Base-by-base conservation (phyloP, 1,140 invertebrate species). In the Aphis craccivora region DNA sequence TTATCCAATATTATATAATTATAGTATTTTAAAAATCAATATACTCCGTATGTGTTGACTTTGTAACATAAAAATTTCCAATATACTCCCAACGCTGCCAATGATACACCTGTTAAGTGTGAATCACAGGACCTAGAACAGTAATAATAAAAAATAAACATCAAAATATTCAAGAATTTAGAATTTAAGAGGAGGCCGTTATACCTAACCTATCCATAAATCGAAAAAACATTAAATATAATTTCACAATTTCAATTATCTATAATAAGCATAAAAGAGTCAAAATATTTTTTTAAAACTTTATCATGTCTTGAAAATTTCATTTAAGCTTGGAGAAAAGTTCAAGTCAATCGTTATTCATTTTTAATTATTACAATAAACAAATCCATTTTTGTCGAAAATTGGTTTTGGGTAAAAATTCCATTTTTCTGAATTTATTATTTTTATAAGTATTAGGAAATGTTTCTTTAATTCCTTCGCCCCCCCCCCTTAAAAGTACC, bases 1-100 rank as follows among this genome's bases (percentile, higher is more conserved):
- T 40, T 86, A 84, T 93, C 67, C 48, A 37, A 84, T 86, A 86
- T 84, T 93, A 51, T 86, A 37, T 51, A 55, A 76, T 76, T 84
- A 84, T 84, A 93, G 76, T 86, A 84, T 84, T 93, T 84, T 93
- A 48, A 84, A 83, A 92, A 92, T 92, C 43, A 45, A 60, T 89
- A 30, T 35, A 43, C 45, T 25, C 20, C 43, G n/a, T 92, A 81
- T 81, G 7, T 83, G 23, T 84, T 91, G 67, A 25, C 23, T 43
- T 84, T 51, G 76, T 84, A 86, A 83, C 91, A 84, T 86, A 93
- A 11, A 60, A 93, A 93, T 37, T 93, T 93, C 91, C 91, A 84
- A 25, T 93, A 93, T 22, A 93, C 91, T 37, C 91, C 91, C 35
- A 93, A 83, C 22, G 91, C 48, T 25, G 91, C 91, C 81, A 93